Evolutionary conservation across 1,140 invertebrate species (phyloP).

Genomic region (Atta texana): DNA sequence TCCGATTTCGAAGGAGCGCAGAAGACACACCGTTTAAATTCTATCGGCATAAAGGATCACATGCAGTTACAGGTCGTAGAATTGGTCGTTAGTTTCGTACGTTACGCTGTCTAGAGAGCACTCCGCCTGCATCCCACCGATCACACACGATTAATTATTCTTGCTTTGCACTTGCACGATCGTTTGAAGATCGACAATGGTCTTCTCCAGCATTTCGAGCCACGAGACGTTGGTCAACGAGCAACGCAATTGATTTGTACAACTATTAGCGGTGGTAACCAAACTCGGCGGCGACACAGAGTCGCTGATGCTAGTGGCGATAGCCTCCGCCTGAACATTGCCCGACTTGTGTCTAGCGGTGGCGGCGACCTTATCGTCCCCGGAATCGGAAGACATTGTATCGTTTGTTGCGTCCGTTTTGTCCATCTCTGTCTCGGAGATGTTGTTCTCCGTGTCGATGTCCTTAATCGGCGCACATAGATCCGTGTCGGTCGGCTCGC

Average conservation of each 20-base stretch:
- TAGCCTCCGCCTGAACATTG: conserved; percentile 71
- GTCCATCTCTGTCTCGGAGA: conserved; percentile 67
- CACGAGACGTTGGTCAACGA: conserved; percentile 82
- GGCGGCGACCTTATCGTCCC: conserved; percentile 71
- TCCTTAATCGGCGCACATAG: conserved; percentile 65
- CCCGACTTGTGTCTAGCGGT: conserved; percentile 63
- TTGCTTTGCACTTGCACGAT: conserved; percentile 84
- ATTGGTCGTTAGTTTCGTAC: conserved; percentile 58
- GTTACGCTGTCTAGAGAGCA: conserved; percentile 36
- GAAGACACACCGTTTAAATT: conserved; percentile 62
- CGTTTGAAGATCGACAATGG: conserved; percentile 83
- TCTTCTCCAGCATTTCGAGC: conserved; percentile 85
- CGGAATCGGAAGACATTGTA: conserved; percentile 69
- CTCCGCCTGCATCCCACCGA: neutral
- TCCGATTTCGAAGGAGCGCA: conserved; percentile 65
- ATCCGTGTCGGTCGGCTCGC: conserved; percentile 63
- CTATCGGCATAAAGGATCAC: conserved; percentile 63
- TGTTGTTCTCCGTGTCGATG: conserved; percentile 62
- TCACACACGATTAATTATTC: conserved; percentile 74
- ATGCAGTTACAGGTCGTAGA: conserved; percentile 56
- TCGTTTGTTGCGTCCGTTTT: conserved; percentile 71
- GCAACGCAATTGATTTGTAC: conserved; percentile 79
- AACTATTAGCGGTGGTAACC: conserved; percentile 72
- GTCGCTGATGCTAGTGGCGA: conserved; percentile 54
- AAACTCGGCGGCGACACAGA: conserved; percentile 60